These are phyloP conservation scores for Jacana jacana DNA, from an alignment of 2,113 vertebrate genomes.

Conservation along the genomic window DNA sequence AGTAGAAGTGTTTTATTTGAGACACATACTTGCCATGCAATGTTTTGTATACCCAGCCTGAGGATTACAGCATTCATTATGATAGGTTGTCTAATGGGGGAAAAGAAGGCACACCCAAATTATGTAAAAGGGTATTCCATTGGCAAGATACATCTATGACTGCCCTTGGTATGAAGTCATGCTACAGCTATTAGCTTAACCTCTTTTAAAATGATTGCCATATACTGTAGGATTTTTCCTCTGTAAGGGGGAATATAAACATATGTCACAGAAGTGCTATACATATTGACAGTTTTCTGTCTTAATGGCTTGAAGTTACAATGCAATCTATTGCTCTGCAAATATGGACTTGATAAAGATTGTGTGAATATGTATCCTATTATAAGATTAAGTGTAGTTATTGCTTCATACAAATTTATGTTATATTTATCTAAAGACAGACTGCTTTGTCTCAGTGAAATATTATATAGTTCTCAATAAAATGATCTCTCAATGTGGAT, in stretches of 20 bases:
- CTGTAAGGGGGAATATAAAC: background rate
- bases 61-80: background rate
- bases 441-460: background rate
- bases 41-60: background rate
- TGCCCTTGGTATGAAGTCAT: background rate
- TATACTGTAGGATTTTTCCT: background rate
- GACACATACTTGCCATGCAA: background rate
- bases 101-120: background rate
- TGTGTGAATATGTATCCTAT: background rate
- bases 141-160: background rate
- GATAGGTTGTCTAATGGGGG: background rate
- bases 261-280: background rate
- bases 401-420: background rate
- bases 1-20: background rate
- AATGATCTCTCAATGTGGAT: background rate
- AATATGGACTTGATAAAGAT: background rate
- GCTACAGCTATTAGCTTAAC: background rate
- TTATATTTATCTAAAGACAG: background rate
- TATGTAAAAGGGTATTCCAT: background rate
- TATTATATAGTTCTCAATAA: background rate
- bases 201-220: background rate
- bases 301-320: background rate
- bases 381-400: background rate
- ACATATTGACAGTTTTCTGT: background rate
- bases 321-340: background rate